These are phyloP conservation scores for Tyrannus savana DNA, from an alignment of 2,113 vertebrate species.

Conservation along the genomic window DNA sequence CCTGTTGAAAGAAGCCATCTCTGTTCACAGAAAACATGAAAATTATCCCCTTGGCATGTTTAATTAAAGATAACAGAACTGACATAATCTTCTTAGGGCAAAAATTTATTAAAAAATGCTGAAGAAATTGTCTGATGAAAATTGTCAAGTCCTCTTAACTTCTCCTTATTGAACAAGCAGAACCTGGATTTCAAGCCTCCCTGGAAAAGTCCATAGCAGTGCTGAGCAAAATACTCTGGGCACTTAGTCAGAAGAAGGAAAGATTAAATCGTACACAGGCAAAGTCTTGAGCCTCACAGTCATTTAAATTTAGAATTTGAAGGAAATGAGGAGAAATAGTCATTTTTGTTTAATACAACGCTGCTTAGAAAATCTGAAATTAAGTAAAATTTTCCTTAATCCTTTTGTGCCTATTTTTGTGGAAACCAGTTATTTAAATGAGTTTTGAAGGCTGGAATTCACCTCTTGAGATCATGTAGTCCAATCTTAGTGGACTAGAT, in stretches of 20 bases:
- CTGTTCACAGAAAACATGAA: not conserved
- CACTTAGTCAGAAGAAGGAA: not conserved
- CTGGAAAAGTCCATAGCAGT: not conserved
- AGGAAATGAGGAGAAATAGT: not conserved
- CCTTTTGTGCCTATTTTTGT: not conserved
- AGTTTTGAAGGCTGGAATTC: not conserved
- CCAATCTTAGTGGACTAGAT: not conserved
- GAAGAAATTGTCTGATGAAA: not conserved
- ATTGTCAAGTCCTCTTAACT: not conserved
- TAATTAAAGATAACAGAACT: not conserved
- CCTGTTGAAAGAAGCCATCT: not conserved
- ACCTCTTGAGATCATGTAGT: not conserved
- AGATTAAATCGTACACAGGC: not conserved
- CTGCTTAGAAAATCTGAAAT: not conserved
- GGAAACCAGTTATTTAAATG: not conserved
- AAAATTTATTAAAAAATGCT: not conserved
- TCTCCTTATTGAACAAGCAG: not conserved
- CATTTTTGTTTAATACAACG: not conserved
- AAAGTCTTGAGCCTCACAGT: not conserved
- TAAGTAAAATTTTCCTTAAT: not conserved
- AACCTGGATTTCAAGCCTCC: not conserved
- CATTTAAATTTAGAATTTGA: not conserved
- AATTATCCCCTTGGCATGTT: not conserved
- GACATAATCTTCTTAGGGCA: not conserved
- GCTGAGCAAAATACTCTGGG: not conserved